These are phyloP conservation scores for Corythoichthys haematopterus DNA, from an alignment of 2,113 vertebrate species.

Conservation along the genomic window DNA sequence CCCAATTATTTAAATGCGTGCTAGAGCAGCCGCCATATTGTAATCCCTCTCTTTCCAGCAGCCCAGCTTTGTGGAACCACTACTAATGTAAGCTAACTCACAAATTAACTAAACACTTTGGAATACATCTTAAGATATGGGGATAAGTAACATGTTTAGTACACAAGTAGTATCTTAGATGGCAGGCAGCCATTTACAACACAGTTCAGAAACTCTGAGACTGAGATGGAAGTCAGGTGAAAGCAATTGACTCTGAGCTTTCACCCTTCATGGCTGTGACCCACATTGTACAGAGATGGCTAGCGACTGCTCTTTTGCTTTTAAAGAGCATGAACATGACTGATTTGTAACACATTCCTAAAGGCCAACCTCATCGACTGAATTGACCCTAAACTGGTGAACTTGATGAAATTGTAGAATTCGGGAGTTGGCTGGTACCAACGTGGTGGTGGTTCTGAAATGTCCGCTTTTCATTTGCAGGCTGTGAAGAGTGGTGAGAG, in stretches of 20 bases:
- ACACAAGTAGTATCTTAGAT: not conserved
- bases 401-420: slow-evolving; percentile 55
- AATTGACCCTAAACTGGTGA: slow-evolving; percentile 54
- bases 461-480: slow-evolving; percentile 39
- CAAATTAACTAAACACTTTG: not conserved
- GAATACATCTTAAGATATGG: not conserved
- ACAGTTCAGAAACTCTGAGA: not conserved
- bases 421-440: slow-evolving; percentile 32
- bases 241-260: slow-evolving; percentile 38
- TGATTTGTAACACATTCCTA: slow-evolving; percentile 39
- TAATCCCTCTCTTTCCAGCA: no score
- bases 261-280: slow-evolving; percentile 27
- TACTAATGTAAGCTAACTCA: no score
- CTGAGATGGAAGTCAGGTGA: slow-evolving; percentile 24
- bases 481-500: slow-evolving; percentile 15
- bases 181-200: not conserved
- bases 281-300: slow-evolving; percentile 28
- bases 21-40: no score
- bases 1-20: no score
- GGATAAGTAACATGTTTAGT: not conserved
- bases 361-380: slow-evolving; percentile 42
- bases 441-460: slow-evolving; percentile 11
- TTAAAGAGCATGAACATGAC: slow-evolving; percentile 25
- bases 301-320: slow-evolving; percentile 22
- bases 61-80: no score